phyloP scores from a whole-genome alignment of 2,113 vertebrate genomes.

The Pristiophorus japonicus region DNA sequence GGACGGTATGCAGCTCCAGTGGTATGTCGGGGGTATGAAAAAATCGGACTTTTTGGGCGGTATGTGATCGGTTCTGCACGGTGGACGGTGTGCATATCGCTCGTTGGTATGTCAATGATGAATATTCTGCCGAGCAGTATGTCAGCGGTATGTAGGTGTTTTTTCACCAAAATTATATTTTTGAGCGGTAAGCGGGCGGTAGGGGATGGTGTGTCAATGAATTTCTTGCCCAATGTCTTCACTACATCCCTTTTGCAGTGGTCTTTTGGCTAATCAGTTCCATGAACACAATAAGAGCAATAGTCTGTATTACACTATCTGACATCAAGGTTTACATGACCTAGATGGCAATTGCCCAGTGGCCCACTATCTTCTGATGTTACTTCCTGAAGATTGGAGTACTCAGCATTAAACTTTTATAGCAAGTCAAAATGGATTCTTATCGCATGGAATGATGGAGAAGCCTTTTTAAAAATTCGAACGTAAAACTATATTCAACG shows the following conservation, averaged over 20 bases:
- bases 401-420: slow-evolving; percentile 17
- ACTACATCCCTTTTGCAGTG: neutral
- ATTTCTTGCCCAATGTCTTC: no score
- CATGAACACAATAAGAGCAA: neutral
- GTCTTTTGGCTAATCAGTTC: neutral
- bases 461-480: neutral
- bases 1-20: no score
- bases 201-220: no score
- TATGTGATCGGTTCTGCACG: no score
- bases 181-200: no score
- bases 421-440: neutral
- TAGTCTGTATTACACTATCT: neutral
- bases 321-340: slow-evolving; percentile 1
- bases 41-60: no score
- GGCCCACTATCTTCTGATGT: neutral
- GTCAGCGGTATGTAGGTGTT: no score
- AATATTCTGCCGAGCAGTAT: no score
- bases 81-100: no score
- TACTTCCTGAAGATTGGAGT: slow-evolving; percentile 1
- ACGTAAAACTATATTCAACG: neutral
- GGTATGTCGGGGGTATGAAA: no score
- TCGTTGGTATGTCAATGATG: no score
- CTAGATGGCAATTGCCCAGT: slow-evolving; percentile 7
- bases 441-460: neutral
- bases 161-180: no score